Evolutionary conservation across 2,888 invertebrate genomes (phyloP).

Genomic region (Machimus rusticus): DNA sequence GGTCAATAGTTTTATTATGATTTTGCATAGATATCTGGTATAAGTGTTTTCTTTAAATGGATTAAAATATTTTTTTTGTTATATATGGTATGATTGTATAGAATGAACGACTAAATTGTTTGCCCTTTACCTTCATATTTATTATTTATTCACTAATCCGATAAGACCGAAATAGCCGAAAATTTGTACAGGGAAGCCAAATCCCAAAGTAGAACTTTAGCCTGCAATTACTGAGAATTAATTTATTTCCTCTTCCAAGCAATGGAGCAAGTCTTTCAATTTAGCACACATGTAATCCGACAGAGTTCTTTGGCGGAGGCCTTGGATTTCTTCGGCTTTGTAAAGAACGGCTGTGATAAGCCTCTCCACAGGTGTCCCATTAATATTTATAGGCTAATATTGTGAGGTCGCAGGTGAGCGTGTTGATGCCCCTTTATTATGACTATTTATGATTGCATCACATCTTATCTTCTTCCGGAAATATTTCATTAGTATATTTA

Average conservation of each 20-base stretch:
- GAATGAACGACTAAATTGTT: background rate
- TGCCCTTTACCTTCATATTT: background rate
- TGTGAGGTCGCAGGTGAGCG: background rate
- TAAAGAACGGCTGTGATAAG: background rate
- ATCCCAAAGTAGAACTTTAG: background rate
- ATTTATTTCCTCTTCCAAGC: background rate
- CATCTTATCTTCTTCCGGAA: background rate
- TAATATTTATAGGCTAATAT: background rate
- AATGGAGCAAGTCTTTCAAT: background rate
- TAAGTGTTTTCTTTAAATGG: no score
- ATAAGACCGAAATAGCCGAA: background rate
- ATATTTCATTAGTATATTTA: background rate
- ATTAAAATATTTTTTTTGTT: no score
- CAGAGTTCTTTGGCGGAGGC: background rate
- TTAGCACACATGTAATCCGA: background rate
- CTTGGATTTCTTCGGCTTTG: background rate
- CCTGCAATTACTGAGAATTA: background rate
- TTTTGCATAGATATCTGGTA: no score
- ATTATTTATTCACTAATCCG: background rate
- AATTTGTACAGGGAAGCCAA: background rate
- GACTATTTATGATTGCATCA: background rate
- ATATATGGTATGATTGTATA: no score
- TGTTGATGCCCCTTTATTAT: background rate
- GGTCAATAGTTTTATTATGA: no score
- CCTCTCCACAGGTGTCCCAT: background rate